Percentiles rank a stretch among this genome's conserved stretches.
Evolutionary conservation across 2,888 invertebrate species (phyloP).

Genomic region (Drosophila austrosaltans): DNA sequence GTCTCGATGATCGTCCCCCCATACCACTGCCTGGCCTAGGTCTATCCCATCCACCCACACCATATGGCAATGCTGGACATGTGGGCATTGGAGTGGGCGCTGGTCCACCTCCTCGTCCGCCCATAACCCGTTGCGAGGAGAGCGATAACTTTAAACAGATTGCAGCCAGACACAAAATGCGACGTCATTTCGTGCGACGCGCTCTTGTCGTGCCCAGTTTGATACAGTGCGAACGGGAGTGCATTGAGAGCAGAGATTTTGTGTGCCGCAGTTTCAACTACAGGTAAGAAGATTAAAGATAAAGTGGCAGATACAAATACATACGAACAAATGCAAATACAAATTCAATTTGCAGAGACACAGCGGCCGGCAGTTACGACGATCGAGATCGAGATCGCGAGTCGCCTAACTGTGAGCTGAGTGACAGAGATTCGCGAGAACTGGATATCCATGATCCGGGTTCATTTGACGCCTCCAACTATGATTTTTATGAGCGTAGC

Average conservation of each 20-base stretch:
- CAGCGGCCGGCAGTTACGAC: slow-evolving; percentile 85
- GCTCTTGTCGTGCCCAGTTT: slow-evolving; percentile 89
- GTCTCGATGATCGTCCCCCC: slow-evolving; percentile 76
- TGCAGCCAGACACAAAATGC: slow-evolving; percentile 90
- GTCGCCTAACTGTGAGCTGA: slow-evolving; percentile 91
- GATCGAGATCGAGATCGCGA: slow-evolving; percentile 85
- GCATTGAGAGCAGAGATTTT: slow-evolving; percentile 92
- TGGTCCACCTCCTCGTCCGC: slow-evolving; percentile 83
- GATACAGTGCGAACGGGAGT: slow-evolving; percentile 92
- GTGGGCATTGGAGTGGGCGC: slow-evolving; percentile 73
- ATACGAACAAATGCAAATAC: slow-evolving; percentile 39
- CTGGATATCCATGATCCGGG: slow-evolving; percentile 93
- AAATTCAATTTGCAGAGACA: slow-evolving; percentile 83
- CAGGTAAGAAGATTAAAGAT: slow-evolving; percentile 84
- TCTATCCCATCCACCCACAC: slow-evolving; percentile 64
- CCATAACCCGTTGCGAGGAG: slow-evolving; percentile 89
- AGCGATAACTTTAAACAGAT: slow-evolving; percentile 92
- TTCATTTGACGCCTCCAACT: slow-evolving; percentile 93
- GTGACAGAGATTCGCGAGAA: slow-evolving; percentile 93
- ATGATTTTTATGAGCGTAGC: slow-evolving; percentile 93
- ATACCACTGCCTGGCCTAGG: slow-evolving; percentile 71
- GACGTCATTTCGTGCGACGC: slow-evolving; percentile 90
- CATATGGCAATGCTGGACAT: slow-evolving; percentile 56
- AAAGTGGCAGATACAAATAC: slow-evolving; percentile 21
- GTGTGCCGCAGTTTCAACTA: slow-evolving; percentile 94